Base-by-base conservation (phyloP, 1,140 invertebrate genomes). In the Dendroctonus ponderosae region DNA sequence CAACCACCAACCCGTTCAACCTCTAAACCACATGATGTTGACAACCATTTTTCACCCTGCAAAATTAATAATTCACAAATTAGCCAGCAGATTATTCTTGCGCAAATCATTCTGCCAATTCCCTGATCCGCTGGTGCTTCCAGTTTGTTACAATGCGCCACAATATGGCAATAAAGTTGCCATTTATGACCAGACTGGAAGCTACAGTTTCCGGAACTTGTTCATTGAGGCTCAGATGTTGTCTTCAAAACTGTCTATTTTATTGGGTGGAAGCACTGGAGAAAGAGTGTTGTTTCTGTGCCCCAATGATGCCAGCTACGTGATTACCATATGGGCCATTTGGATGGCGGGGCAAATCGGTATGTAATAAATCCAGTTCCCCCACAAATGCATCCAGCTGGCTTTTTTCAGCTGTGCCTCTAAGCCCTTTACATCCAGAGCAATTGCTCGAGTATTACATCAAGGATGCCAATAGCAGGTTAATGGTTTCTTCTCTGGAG, bases 321-420 rank as follows among this genome's bases (percentile, higher is more conserved):
- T 93, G 11, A 85, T 92, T 15, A 85, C 87, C 0, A 87, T 91
- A 72, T 94, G 90, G 90, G 92, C 90, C 11, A 90, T 89, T 74
- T 96, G 93, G 93, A 91, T 93, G 82, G 86, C 85, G 50, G 91
- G 91, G 0, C 90, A 93, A 79, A 89, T 89, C 68, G 88, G 89
- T 90, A 80, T 77, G 80, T 72, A 14, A 54, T 8, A 52, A 52
- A n/a, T 3, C 7, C 11, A 15, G n/a, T 37, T 62, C 51, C 12
- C 52, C 8, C n/a, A 2, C 40, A 2, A 7, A 11, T 6, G 7
- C 8, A 8, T 61, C 8, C 8, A 50, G 6, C 6, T 38, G 12
- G 6, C 57, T 40, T 69, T n/a, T 85, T 84, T 49, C 72, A 87
- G 90, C 87, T 59, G 87, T 91, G 7, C 90, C 90, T 7, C 74